phyloP scores from a whole-genome alignment of 2,797 vertebrate species.

The Gymnocypris eckloni region DNA sequence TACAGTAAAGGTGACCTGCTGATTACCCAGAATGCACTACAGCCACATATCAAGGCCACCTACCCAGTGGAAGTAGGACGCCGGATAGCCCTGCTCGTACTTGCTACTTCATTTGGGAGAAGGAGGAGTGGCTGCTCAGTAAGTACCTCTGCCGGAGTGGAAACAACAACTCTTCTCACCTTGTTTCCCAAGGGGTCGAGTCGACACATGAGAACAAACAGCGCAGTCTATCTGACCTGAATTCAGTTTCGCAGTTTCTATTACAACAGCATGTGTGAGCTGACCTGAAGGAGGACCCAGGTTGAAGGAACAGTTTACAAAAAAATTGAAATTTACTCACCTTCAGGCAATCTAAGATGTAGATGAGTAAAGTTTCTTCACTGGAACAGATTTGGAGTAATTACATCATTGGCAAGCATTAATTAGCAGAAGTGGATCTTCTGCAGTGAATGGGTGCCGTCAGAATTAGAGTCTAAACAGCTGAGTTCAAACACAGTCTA shows the following conservation, averaged over 20 bases:
- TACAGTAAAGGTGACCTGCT: slow-evolving; percentile 48
- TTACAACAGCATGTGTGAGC: background rate
- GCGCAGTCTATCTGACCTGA: slow-evolving; percentile 30
- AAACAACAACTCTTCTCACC: slow-evolving; percentile 32
- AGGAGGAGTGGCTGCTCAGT: background rate
- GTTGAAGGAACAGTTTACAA: background rate
- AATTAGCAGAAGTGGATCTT: background rate
- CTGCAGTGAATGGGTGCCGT: background rate
- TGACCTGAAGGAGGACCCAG: background rate
- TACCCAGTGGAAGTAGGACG: slow-evolving; percentile 48
- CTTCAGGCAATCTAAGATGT: background rate
- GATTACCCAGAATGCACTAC: slow-evolving; percentile 45
- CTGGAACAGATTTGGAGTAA: background rate
- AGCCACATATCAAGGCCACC: slow-evolving; percentile 48
- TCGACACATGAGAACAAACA: slow-evolving; percentile 19
- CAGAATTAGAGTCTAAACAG: background rate
- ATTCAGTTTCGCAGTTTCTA: slow-evolving; percentile 11
- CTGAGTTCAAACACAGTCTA: background rate
- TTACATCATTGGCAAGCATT: background rate
- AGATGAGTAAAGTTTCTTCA: background rate
- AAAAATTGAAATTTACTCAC: background rate
- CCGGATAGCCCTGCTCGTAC: slow-evolving; percentile 11
- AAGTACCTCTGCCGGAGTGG: background rate
- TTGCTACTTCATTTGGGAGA: slow-evolving; percentile 36
- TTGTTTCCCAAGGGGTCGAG: slow-evolving; percentile 29